phyloP scores from a whole-genome alignment of 1,140 invertebrate species.

The Sinella curviseta region DNA sequence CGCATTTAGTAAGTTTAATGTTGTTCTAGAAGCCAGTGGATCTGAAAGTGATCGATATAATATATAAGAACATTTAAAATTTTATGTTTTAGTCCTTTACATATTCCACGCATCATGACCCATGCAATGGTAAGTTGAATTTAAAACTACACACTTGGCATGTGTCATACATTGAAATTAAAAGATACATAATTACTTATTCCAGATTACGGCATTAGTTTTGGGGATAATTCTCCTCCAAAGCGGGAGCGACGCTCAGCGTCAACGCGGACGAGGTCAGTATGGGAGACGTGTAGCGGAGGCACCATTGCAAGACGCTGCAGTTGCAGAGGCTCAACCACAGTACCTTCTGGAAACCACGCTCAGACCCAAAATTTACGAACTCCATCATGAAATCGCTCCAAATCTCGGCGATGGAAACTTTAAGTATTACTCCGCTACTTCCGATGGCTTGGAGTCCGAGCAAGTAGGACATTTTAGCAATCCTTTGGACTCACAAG shows the following conservation, averaged over 20 bases:
- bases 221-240: neutral
- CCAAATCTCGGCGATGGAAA: constrained; percentile 39
- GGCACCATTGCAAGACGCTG: neutral
- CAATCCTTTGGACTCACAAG: constrained; percentile 31
- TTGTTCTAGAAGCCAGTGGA: no score
- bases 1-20: no score
- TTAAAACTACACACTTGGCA: neutral
- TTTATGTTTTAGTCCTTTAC: no score
- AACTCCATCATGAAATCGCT: constrained; percentile 30
- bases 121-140: no score
- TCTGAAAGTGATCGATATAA: no score
- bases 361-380: constrained; percentile 37
- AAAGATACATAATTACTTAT: neutral
- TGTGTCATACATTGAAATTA: neutral
- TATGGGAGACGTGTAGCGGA: neutral
- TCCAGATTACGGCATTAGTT: neutral
- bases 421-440: constrained; percentile 35
- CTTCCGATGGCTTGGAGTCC: constrained; percentile 28
- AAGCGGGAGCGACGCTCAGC: neutral
- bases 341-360: neutral
- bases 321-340: neutral
- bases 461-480: constrained; percentile 35
- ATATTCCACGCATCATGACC: no score
- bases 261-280: constrained; percentile 6
- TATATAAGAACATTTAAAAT: no score